Base-by-base conservation (phyloP, 2,113 vertebrate species). In the Sporophila hypoxantha region DNA sequence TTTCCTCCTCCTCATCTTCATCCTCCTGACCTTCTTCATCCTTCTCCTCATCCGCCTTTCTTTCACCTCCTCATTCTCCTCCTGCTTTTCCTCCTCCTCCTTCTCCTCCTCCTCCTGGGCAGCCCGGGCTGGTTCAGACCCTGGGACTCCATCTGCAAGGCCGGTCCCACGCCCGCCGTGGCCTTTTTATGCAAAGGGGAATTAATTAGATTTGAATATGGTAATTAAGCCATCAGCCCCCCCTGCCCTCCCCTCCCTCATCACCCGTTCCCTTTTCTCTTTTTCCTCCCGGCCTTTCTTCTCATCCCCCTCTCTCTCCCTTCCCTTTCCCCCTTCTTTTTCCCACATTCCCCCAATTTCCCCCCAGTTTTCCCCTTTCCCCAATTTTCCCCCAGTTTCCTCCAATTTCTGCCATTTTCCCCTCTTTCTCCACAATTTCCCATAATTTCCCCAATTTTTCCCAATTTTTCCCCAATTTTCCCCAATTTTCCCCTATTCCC, bases 161-260 rank as follows among this genome's bases (percentile, higher is more conserved):
- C 97, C 96, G 97, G 94, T 95, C 96, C 93, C 97, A 97, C 92
- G 95, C 96, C 93, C 86, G 69, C 88, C 76, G 56, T 84, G 92
- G 70, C 93, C 93, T 94, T 93, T 96, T 95, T 97, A 98, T 98
- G 98, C 97, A 98, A 98, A 98, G 97, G 83, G 82, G 77, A 36
- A 93, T 94, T 98, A 98, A 98, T 98, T 98, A 95, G 97, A 97
- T 98, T 98, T 97, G 97, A 97, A 96, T 98, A 96, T 87, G 95
- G 94, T 96, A 94, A 95, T 94, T 70, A 93, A 80, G 89, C 77
- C 94, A 65, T 67, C 88, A 68, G 71, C 47, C 55, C 55, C 15
- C n/a, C 60, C 20, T 61, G 17, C 29, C 15, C 21, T 23, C 41
- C 22, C 42, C 32, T 32, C 16, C 50, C 88, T 69, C 65, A 23